Evolutionary conservation across 1,140 invertebrate species (phyloP), one percentile per base, ranked within the genome.

Genomic region (Drosophila guanche): DNA sequence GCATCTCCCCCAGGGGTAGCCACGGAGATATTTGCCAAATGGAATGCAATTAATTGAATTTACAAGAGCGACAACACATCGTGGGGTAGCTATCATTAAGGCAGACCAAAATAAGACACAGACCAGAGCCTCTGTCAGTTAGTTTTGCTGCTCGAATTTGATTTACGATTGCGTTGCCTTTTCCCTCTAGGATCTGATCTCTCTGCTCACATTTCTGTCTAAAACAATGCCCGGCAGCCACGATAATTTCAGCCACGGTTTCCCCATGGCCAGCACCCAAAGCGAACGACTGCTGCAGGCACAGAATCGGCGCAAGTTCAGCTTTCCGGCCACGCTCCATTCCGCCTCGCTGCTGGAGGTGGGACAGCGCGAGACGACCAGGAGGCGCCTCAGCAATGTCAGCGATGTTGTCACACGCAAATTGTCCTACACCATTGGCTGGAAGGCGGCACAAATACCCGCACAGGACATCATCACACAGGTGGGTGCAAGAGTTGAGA

Each of bases 381-480:
- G 93, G 16, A 91, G 95, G 43, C 90, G 95, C 41, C 93, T 95
- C 47, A 95, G 94, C 81, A 95, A 95, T 76, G 95, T 95, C 7
- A 94, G 95, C 73, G 95, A 95, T 84, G 95, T 93, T 1, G 94
- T 95, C 1, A 93, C 94, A 2, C 90, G 95, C 37, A 95, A 95
- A 77, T 90, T 96, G 22, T 95, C 95, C 14, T 93, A 94, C n/a
- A 95, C 94, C 0, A 95, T 95, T 41, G 94, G 95, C 5, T 95
- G 95, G 95, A 92, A 94, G 53, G 92, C 92, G 2, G 90, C 92
- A 3, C 90, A 92, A 4, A 89, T 92, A 33, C 93, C 94, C 6
- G 91, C 93, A 0, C 92, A 94, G 62, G 93, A 94, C 46, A 93
- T 94, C 1, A 92, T 94, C 3, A 91, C 92, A 3, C 90, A 94